Evolutionary conservation across 2,797 vertebrate species (phyloP).

Genomic region (Liasis olivaceus): DNA sequence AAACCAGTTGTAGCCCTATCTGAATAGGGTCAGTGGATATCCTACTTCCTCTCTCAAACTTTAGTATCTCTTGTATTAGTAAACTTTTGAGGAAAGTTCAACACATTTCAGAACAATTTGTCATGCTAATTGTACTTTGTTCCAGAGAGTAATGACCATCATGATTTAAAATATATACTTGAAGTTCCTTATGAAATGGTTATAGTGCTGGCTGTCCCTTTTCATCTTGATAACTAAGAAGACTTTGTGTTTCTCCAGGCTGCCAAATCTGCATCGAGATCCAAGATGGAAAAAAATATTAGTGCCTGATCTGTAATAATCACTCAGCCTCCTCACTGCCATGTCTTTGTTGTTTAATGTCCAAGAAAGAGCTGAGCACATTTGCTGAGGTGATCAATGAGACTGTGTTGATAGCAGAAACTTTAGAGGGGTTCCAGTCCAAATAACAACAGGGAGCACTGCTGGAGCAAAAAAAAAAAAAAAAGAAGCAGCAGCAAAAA

Average conservation of each 20-base stretch:
- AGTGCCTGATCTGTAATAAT: background rate
- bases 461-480: background rate
- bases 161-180: slow-evolving; percentile 3
- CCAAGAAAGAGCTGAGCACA: background rate
- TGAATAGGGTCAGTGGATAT: background rate
- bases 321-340: background rate
- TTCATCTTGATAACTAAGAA: slow-evolving; percentile 16
- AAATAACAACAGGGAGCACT: slow-evolving; percentile 1
- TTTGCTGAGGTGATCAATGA: slow-evolving; percentile 29
- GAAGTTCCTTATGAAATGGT: background rate
- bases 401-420: slow-evolving; percentile 2
- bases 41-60: background rate
- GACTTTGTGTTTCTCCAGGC: slow-evolving; percentile 13
- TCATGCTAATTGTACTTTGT: background rate
- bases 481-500: background rate
- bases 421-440: slow-evolving; percentile 29
- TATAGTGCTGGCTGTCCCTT: background rate
- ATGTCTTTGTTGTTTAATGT: slow-evolving; percentile 17
- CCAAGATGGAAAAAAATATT: background rate
- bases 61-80: background rate
- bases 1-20: background rate
- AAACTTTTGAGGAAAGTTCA: background rate
- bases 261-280: background rate
- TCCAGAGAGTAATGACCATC: background rate
- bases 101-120: background rate